Conservation (phyloP, 1,140 invertebrate species). For the Leucophenga varia region DNA sequence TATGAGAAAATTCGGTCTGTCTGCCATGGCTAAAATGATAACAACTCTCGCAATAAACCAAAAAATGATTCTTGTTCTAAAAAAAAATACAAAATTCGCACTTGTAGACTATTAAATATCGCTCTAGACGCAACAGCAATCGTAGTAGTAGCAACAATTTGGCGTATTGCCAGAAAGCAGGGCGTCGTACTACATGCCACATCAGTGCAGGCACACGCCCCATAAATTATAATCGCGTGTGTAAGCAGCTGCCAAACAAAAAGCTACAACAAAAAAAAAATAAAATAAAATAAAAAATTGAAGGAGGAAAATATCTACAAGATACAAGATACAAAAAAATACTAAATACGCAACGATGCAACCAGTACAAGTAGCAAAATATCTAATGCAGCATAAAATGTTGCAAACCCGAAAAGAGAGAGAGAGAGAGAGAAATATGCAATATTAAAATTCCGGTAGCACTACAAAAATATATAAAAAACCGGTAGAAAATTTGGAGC, state of each 20-base stretch:
- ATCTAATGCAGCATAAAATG: too few relatives aligned
- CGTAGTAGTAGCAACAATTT: constrained; percentile 32
- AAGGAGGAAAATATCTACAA: constrained; percentile 6
- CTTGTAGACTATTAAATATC: too few relatives aligned
- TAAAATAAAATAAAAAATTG: too few relatives aligned
- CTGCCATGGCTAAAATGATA: too few relatives aligned
- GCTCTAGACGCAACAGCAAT: too few relatives aligned
- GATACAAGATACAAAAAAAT: constrained; percentile 28
- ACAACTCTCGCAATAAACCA: too few relatives aligned
- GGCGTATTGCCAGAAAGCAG: constrained; percentile 41
- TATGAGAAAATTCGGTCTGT: too few relatives aligned
- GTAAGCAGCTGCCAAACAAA: constrained; percentile 18
- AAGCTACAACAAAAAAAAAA: not conserved
- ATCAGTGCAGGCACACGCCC: constrained; percentile 32
- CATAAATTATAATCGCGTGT: constrained; percentile 48
- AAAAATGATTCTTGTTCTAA: too few relatives aligned
- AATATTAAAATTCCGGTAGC: not conserved
- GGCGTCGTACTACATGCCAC: too few relatives aligned
- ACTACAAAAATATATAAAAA: not conserved
- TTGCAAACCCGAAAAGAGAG: constrained; percentile 6
- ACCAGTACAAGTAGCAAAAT: too few relatives aligned
- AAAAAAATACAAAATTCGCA: too few relatives aligned
- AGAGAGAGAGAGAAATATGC: too few relatives aligned
- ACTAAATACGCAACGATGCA: constrained; percentile 31
- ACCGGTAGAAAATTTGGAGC: constrained; percentile 2